These are phyloP conservation scores for Drosophila ustulata DNA, from an alignment of 2,888 invertebrate genomes.

Conservation along the genomic window DNA sequence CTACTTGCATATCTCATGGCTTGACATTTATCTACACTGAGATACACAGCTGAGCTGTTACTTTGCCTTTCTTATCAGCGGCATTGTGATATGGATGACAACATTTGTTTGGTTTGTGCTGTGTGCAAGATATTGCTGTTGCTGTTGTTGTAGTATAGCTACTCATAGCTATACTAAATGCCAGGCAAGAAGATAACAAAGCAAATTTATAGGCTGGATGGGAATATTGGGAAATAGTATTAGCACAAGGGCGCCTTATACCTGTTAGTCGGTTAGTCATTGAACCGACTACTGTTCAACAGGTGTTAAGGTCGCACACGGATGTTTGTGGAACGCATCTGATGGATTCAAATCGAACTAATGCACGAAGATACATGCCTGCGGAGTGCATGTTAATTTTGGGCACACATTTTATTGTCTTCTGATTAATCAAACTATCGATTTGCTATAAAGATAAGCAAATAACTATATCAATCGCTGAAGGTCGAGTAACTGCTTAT, in stretches of 20 bases:
- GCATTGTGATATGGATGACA: constrained; percentile 55
- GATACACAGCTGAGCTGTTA: constrained; percentile 18
- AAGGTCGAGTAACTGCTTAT: background rate
- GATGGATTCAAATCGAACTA: background rate
- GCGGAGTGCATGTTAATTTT: too few relatives aligned
- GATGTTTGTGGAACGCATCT: background rate
- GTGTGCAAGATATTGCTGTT: constrained; percentile 8
- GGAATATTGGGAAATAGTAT: constrained; percentile 55
- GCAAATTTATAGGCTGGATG: constrained; percentile 42
- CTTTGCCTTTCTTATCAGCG: constrained; percentile 52
- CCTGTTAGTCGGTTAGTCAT: constrained; percentile 54
- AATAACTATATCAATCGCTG: background rate
- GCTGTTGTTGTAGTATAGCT: constrained; percentile 17
- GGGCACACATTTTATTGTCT: background rate
- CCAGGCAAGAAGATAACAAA: constrained; percentile 52
- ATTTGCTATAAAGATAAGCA: background rate
- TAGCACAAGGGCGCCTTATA: constrained; percentile 30
- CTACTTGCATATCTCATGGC: constrained; percentile 8
- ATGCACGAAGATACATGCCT: too few relatives aligned
- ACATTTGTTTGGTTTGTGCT: constrained; percentile 60
- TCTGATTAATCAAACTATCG: background rate
- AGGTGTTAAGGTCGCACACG: constrained; percentile 50
- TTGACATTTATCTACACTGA: constrained; percentile 18
- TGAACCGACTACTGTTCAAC: constrained; percentile 17
- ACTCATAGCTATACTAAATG: constrained; percentile 31